Evolutionary conservation across 37 sponge, comb jelly and placozoan genomes (phyloP).

Genomic region (Halisarca cf. caerulea): DNA sequence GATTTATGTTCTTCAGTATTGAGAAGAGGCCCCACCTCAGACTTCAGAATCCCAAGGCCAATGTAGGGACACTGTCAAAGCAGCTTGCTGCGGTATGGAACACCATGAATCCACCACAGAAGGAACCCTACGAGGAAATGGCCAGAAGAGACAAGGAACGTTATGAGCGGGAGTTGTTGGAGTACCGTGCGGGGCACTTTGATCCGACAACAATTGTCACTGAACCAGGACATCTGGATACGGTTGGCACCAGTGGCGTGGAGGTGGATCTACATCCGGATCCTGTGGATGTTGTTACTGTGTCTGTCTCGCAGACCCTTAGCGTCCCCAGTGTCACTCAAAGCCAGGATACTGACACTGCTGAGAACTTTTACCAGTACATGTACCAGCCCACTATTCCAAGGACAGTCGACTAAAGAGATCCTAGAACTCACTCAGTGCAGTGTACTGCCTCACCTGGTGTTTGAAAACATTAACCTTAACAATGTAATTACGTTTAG

Average conservation of each 20-base stretch:
- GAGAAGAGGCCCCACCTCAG: conserved; percentile 40
- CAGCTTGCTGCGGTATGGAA: conserved; percentile 39
- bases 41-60: conserved; percentile 23
- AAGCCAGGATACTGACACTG: not conserved
- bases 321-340: not conserved
- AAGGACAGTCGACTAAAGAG: too few relatives aligned
- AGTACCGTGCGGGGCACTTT: conserved; percentile 26
- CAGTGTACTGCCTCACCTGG: too few relatives aligned
- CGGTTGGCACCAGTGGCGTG: not conserved
- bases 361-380: conserved; percentile 10
- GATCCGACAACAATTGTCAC: not conserved
- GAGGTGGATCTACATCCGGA: not conserved
- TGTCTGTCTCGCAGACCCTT: not conserved
- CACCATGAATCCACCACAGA: conserved; percentile 36
- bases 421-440: too few relatives aligned
- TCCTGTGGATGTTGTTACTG: conserved; percentile 14
- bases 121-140: conserved; percentile 29
- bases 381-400: conserved; percentile 18
- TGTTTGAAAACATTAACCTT: too few relatives aligned
- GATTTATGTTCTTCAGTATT: conserved; percentile 40
- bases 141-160: conserved; percentile 46
- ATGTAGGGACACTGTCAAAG: conserved; percentile 33
- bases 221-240: not conserved
- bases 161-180: conserved; percentile 26
- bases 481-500: too few relatives aligned